Conservation (phyloP, 2,888 invertebrate genomes). For the Xiphydria camelus region DNA sequence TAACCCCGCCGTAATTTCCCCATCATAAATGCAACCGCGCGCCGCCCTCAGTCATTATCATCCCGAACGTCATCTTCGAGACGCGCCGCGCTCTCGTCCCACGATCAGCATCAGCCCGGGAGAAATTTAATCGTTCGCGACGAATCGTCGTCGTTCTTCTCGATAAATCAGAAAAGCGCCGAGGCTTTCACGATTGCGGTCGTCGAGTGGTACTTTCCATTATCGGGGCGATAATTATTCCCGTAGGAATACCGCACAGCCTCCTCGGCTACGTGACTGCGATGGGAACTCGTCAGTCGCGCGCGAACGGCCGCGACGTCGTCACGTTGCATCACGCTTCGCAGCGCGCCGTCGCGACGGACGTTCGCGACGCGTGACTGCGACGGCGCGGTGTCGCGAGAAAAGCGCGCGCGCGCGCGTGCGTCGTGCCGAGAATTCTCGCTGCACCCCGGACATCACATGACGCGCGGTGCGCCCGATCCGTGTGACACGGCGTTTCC, state of each 20-base stretch:
- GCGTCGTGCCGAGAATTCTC: neutral
- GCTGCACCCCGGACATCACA: constrained; percentile 2
- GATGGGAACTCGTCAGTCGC: neutral
- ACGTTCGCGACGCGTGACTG: neutral
- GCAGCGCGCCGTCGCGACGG: neutral
- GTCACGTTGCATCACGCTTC: neutral
- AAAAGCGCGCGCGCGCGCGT: neutral
- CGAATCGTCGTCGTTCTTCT: constrained; percentile 32
- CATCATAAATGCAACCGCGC: no score
- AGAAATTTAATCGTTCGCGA: constrained; percentile 48
- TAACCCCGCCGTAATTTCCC: constrained; percentile 7
- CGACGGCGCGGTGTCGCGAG: neutral
- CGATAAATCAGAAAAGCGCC: constrained; percentile 34
- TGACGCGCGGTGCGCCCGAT: constrained; percentile 28
- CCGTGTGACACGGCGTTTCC: constrained; percentile 43
- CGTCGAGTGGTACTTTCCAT: constrained; percentile 28
- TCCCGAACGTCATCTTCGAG: no score
- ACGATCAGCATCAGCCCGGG: constrained; percentile 16
- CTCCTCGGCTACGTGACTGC: neutral
- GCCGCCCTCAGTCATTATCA: no score
- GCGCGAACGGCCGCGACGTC: neutral
- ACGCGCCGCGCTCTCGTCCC: no score
- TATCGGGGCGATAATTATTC: constrained; percentile 13
- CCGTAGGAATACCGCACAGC: neutral
- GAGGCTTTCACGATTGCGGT: constrained; percentile 15